Evolutionary conservation across 2,888 invertebrate genomes (phyloP), one percentile per base, ranked within the genome.

Genomic region (Euphydryas editha): DNA sequence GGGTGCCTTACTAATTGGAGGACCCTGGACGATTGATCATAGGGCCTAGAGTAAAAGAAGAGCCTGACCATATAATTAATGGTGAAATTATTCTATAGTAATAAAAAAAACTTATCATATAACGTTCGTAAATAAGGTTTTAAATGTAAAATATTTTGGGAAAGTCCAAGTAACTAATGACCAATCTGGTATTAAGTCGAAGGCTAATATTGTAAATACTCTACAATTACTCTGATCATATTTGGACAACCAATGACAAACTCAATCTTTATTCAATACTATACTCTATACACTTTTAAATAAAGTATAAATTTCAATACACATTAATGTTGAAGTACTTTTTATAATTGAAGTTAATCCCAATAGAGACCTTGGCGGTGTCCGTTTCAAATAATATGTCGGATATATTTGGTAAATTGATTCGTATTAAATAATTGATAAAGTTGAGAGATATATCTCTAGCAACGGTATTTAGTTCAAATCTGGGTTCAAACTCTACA

Each of bases 361-460:
- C 54, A 5, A 60, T 24, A 84, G 82, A 76, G 87, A 73, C 89
- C 88, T 89, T 81, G 87, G 18, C 66, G 74, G 81, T 81, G 83
- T 88, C 88, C 88, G 87, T 78, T 83, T 75, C 79, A 78, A 76
- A 78, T 77, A 77, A 75, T 47, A 20, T 47, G 81, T 73, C 85
- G 87, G 86, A 87, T 86, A 83, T 76, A 70, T 75, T 82, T 81
- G 8, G 30, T 39, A 55, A 54, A 56, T 58, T 62, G 24, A 60
- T 57, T 44, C 13, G 20, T 60, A 47, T 39, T 39, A 15, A 21
- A n/a, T 37, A 44, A 55, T 24, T 24, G n/a, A 15, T 21, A 0
- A 1, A 24, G 15, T 24, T 24, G 24, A 6, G 21, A 15, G 30
- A 30, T 8, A 30, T 24, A n/a, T n/a, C n/a, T n/a, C n/a, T 24